These are phyloP conservation scores for Eubasilissa regina DNA, from an alignment of 1,140 invertebrate genomes.

Conservation along the genomic window DNA sequence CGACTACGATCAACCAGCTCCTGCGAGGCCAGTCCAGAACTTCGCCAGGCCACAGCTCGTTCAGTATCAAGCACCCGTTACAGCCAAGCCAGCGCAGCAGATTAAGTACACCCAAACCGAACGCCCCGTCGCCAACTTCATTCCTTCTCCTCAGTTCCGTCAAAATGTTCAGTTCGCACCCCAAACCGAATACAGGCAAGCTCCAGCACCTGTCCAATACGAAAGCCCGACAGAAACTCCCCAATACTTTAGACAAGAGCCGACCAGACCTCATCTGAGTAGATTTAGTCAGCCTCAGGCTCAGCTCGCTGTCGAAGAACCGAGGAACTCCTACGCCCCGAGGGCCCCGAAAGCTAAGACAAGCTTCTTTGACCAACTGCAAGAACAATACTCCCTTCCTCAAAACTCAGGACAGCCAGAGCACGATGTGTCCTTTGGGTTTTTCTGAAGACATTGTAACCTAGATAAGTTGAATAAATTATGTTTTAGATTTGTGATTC, in stretches of 20 bases:
- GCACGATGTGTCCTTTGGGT: slow-evolving; percentile 87
- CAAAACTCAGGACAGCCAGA: slow-evolving; percentile 76
- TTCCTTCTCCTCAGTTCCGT: slow-evolving; percentile 48
- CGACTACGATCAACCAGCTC: slow-evolving; percentile 67
- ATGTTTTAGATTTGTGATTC: slow-evolving; percentile 36
- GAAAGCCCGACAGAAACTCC: slow-evolving; percentile 38
- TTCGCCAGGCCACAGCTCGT: slow-evolving; percentile 45
- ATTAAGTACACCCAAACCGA: slow-evolving; percentile 64
- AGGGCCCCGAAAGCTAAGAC: slow-evolving; percentile 43
- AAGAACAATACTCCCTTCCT: slow-evolving; percentile 84
- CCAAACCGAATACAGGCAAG: slow-evolving; percentile 2
- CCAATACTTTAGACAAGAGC: slow-evolving; percentile 57
- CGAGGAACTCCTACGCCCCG: slow-evolving; percentile 58
- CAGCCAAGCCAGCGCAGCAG: slow-evolving; percentile 63
- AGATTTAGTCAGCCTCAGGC: slow-evolving; percentile 44
- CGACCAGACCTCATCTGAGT: slow-evolving; percentile 44
- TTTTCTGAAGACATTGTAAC: slow-evolving; percentile 70
- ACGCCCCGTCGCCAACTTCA: slow-evolving; percentile 36
- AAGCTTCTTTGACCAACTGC: slow-evolving; percentile 82
- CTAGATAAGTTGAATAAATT: slow-evolving; percentile 19
- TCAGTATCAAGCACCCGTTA: slow-evolving; percentile 61
- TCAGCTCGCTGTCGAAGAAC: slow-evolving; percentile 54
- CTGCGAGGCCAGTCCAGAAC: slow-evolving; percentile 55
- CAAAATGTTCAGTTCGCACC: slow-evolving; percentile 39
- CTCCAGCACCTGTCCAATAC: slow-evolving; percentile 46